These are phyloP conservation scores for Apoderus coryli DNA, from an alignment of 2,888 invertebrate genomes.

Conservation along the genomic window DNA sequence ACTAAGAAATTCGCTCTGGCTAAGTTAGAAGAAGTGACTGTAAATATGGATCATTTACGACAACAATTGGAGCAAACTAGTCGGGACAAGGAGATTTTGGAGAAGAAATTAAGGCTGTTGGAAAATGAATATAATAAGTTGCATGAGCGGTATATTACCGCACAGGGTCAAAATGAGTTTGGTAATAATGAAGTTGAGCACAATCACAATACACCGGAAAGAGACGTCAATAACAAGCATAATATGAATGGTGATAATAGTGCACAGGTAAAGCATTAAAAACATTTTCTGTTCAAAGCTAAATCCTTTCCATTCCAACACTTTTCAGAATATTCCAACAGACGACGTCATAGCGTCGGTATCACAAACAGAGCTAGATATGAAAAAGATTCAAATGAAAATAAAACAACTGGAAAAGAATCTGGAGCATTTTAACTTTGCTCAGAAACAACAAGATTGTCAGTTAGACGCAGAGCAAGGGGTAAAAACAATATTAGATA, in stretches of 20 bases:
- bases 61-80: slow-evolving; percentile 23
- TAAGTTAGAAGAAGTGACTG: slow-evolving; percentile 25
- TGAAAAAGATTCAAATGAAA: slow-evolving; percentile 25
- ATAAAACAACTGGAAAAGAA: slow-evolving; percentile 25
- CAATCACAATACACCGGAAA: slow-evolving; percentile 19
- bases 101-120: slow-evolving; percentile 23
- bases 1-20: slow-evolving; percentile 26
- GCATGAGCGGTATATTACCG: slow-evolving; percentile 20
- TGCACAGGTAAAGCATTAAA: too few species aligned
- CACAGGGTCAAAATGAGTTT: slow-evolving; percentile 9
- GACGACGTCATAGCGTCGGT: slow-evolving; percentile 14
- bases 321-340: slow-evolving; percentile 11
- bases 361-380: slow-evolving; percentile 24
- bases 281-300: too few species aligned
- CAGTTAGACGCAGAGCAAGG: slow-evolving; percentile 14
- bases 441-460: too few species aligned
- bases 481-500: slow-evolving; percentile 13
- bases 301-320: too few species aligned
- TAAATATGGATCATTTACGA: slow-evolving; percentile 18
- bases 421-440: slow-evolving; percentile 23
- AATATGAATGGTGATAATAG: too few species aligned
- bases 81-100: slow-evolving; percentile 24
- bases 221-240: too few species aligned
- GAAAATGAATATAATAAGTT: slow-evolving; percentile 24
- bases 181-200: too few species aligned